phyloP scores from a whole-genome alignment of 2,113 vertebrate species.

The Glaucomys volans region DNA sequence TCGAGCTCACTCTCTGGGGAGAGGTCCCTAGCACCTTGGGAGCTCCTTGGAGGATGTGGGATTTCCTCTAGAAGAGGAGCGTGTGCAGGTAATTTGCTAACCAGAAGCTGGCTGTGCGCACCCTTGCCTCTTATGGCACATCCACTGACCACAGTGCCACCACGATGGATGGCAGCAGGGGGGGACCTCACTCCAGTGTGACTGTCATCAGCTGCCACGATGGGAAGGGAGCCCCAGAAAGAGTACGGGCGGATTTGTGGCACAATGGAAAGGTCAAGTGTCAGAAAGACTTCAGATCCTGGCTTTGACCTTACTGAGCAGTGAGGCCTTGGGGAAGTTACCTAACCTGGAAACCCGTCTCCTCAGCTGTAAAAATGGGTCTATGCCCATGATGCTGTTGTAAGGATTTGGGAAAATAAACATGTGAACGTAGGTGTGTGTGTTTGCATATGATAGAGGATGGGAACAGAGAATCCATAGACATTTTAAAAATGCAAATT shows the following conservation, averaged over 20 bases:
- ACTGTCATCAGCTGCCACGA: background rate
- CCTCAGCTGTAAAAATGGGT: background rate
- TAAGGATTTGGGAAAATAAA: slow-evolving; percentile 36
- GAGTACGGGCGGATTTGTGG: background rate
- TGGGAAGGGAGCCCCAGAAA: background rate
- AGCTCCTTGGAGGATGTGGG: background rate
- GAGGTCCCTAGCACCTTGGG: background rate
- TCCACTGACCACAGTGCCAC: background rate
- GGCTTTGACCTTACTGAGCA: background rate
- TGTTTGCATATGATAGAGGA: background rate
- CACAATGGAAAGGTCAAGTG: background rate
- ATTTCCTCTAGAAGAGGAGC: background rate
- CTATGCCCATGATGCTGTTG: background rate
- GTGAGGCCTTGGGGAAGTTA: background rate
- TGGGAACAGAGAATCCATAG: background rate
- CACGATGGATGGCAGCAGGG: fast-evolving
- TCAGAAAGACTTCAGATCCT: background rate
- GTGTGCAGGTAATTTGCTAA: background rate
- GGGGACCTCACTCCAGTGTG: background rate
- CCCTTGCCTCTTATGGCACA: background rate
- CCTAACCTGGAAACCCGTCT: background rate
- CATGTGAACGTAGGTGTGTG: background rate
- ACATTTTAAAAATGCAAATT: background rate
- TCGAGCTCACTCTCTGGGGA: background rate
- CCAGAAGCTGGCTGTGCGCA: background rate